Percentiles rank a stretch among this genome's conserved stretches.
phyloP scores from a whole-genome alignment of 2,888 invertebrate species.

The Drosophila conformis region DNA sequence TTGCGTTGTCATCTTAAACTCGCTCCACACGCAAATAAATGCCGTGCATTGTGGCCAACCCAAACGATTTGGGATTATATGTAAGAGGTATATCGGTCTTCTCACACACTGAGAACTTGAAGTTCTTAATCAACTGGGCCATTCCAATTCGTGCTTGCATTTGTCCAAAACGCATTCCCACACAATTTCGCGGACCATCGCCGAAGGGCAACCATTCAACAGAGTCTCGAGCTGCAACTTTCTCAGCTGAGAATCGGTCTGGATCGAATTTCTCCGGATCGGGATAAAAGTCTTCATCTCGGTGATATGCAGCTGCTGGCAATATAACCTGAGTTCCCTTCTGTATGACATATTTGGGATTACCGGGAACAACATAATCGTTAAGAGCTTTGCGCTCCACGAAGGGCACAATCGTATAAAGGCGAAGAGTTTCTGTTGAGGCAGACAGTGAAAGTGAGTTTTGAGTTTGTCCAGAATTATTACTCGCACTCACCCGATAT shows the following conservation, averaged over 20 bases:
- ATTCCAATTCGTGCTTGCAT: conserved; percentile 80
- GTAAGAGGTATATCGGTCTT: conserved; percentile 69
- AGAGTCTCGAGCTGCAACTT: conserved; percentile 85
- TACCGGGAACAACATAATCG: conserved; percentile 86
- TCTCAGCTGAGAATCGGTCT: conserved; percentile 87
- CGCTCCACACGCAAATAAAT: conserved; percentile 31
- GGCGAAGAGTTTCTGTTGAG: conserved; percentile 86
- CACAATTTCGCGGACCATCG: conserved; percentile 82
- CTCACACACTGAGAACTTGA: conserved; percentile 65
- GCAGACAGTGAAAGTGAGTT: not conserved
- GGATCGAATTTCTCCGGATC: conserved; percentile 88
- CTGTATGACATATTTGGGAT: conserved; percentile 85
- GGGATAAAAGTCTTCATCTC: conserved; percentile 85
- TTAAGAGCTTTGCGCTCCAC: conserved; percentile 86
- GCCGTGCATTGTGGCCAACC: conserved; percentile 58
- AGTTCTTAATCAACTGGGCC: conserved; percentile 73
- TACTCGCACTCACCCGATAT: conserved; percentile 82
- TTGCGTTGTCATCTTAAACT: conserved; percentile 3
- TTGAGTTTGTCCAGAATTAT: not conserved
- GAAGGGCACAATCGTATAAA: conserved; percentile 86
- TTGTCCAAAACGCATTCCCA: conserved; percentile 82
- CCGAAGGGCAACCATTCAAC: conserved; percentile 82
- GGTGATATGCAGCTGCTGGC: conserved; percentile 86
- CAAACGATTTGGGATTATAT: conserved; percentile 50
- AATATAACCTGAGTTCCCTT: conserved; percentile 76